phyloP scores from a whole-genome alignment of 2,113 vertebrate genomes.

The Conger conger region DNA sequence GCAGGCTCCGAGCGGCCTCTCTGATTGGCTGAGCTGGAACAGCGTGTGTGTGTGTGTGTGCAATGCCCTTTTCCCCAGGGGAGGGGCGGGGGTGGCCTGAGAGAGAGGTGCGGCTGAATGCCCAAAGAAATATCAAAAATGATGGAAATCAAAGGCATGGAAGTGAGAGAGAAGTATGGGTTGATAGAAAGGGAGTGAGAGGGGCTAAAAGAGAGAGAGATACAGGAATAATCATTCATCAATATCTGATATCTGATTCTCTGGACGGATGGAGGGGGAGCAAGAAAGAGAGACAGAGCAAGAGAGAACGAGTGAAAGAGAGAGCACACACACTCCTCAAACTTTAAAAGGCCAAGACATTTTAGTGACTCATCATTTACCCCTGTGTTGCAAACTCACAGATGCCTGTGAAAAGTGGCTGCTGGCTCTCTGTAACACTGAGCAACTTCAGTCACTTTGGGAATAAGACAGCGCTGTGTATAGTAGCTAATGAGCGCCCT shows the following conservation, averaged over 20 bases:
- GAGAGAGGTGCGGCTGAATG: background rate
- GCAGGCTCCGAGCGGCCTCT: background rate
- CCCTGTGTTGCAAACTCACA: background rate
- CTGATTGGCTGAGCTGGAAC: background rate
- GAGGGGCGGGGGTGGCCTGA: no score
- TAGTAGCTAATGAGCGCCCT: background rate
- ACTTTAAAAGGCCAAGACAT: background rate
- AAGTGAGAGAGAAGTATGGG: no score
- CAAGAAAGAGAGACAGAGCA: no score
- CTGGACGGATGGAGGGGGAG: no score
- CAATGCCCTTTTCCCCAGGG: slow-evolving; percentile 18
- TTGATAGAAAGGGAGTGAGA: no score
- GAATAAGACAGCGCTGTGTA: background rate
- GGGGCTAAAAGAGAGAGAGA: no score
- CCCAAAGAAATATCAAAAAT: background rate
- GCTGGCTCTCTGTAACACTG: background rate
- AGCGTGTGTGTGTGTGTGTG: no score
- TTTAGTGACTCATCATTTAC: background rate
- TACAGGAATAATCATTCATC: no score
- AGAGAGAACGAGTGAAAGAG: background rate
- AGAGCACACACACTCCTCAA: background rate
- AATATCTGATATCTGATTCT: no score
- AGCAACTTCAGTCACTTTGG: background rate
- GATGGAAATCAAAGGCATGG: no score
- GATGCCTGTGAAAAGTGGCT: background rate